These are phyloP conservation scores for Ctenopoma multispine DNA, from an alignment of 2,797 vertebrate genomes.

Conservation along the genomic window DNA sequence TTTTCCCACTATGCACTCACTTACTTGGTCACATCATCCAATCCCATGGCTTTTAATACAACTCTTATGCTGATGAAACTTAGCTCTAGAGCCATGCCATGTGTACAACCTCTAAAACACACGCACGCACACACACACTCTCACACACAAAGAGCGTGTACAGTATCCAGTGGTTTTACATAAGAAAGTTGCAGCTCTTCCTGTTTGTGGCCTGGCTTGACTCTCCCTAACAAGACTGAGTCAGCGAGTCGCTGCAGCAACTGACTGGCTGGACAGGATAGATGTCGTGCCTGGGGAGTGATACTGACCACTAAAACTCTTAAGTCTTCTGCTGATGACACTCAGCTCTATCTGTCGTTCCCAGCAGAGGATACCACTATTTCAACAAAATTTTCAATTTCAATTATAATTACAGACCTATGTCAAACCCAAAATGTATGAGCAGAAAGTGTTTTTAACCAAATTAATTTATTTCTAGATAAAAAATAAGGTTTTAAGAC, in stretches of 20 bases:
- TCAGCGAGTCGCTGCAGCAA: slow-evolving; percentile 60
- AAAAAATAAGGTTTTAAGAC: no score
- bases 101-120: slow-evolving; percentile 26
- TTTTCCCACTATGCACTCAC: no score
- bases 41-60: no score
- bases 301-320: slow-evolving; percentile 31
- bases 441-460: no score
- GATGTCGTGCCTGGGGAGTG: slow-evolving; percentile 15
- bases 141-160: slow-evolving; percentile 12
- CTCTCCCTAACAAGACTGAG: slow-evolving; percentile 65
- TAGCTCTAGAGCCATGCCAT: slow-evolving; percentile 53
- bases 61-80: no score
- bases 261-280: slow-evolving; percentile 28
- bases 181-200: slow-evolving; percentile 63
- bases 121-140: slow-evolving; percentile 5
- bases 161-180: slow-evolving; percentile 71
- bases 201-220: slow-evolving; percentile 70
- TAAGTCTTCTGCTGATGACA: neutral
- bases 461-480: no score
- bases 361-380: neutral
- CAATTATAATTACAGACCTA: no score
- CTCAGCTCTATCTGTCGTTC: no score
- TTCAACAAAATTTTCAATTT: no score
- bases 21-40: no score
- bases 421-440: no score